Conservation (phyloP, 2,113 vertebrate species). For the Vimba vimba region DNA sequence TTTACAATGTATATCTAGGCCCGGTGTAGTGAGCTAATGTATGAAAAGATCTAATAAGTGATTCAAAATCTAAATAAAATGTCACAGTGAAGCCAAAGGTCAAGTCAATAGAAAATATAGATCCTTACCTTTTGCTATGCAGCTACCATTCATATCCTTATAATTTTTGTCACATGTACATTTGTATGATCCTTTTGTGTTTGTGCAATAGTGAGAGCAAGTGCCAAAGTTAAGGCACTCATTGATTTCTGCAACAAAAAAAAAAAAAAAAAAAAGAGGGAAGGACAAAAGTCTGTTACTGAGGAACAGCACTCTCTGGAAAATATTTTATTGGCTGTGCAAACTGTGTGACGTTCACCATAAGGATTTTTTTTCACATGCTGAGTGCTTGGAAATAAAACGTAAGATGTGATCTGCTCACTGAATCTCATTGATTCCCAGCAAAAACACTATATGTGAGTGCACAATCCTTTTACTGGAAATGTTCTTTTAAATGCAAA, state of each 20-base stretch:
- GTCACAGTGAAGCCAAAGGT: conserved; percentile 19
- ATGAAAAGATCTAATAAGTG: background rate
- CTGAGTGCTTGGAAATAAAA: conserved; percentile 5
- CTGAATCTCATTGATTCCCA: conserved; percentile 11
- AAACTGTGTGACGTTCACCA: background rate
- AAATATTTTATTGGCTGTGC: background rate
- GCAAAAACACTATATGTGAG: background rate
- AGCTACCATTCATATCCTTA: conserved; percentile 86
- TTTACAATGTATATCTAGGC: background rate
- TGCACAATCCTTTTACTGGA: background rate
- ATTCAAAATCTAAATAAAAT: conserved; percentile 19
- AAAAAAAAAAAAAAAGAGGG: conserved; percentile 6
- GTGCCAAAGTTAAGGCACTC: conserved; percentile 92
- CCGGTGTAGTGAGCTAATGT: background rate
- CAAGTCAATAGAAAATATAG: conserved; percentile 27
- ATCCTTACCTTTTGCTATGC: conserved; percentile 89
- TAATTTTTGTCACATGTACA: conserved; percentile 93
- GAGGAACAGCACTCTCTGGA: background rate
- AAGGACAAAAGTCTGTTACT: conserved; percentile 31
- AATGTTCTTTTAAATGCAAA: background rate
- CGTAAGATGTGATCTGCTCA: background rate
- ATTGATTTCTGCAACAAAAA: conserved; percentile 83
- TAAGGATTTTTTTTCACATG: conserved; percentile 9
- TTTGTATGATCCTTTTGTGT: conserved; percentile 93
- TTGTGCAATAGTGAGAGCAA: conserved; percentile 92